Base-by-base conservation (phyloP, 2,113 vertebrate species). In the Macroglossus sobrinus region DNA sequence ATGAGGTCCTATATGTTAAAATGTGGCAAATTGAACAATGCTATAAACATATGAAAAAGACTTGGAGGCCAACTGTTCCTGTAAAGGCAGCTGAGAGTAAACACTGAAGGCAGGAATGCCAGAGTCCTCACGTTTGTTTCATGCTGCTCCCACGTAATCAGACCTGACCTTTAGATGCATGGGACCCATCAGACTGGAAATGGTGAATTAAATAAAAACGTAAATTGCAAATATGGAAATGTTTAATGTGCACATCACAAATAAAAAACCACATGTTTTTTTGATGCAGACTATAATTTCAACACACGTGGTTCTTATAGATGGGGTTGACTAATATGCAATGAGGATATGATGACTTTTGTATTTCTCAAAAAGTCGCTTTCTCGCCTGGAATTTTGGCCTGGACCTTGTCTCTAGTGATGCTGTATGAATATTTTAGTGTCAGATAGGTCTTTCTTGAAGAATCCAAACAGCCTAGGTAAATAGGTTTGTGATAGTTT, bases 161-260 rank as follows among this genome's bases (percentile, higher is more conserved):
- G 94, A 69, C 80, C 47, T 94, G 95, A 97, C 93, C 96, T 92
- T 90, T 95, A 78, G 87, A 80, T 61, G 80, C 0, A 0, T 15
- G 19, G 47, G 66, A 84, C 94, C 91, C 84, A 96, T 95, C 92
- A 84, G 64, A 55, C 72, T 81, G 88, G 84, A 96, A 96, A 78
- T 92, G 89, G 94, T 69, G 66, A 97, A 88, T 96, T 87, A 97
- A 96, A 95, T 94, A 92, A 97, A 97, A 96, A 87, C 92, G 97
- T 86, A 96, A 98, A 94, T 96, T 2, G 92, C 92, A 95, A 98
- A 97, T 97, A 98, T 84, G 93, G 94, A 95, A 82, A 97, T 97
- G 81, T 76, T 96, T 94, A 89, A 92, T 93, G 93, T 95, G 47
- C 68, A 80, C 63, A 95, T 59, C 72, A 71, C 45, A 84, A 89